Percentiles rank a stretch among this genome's conserved stretches.
Evolutionary conservation across 2,888 invertebrate genomes (phyloP).

Genomic region (Lutraria lutraria): DNA sequence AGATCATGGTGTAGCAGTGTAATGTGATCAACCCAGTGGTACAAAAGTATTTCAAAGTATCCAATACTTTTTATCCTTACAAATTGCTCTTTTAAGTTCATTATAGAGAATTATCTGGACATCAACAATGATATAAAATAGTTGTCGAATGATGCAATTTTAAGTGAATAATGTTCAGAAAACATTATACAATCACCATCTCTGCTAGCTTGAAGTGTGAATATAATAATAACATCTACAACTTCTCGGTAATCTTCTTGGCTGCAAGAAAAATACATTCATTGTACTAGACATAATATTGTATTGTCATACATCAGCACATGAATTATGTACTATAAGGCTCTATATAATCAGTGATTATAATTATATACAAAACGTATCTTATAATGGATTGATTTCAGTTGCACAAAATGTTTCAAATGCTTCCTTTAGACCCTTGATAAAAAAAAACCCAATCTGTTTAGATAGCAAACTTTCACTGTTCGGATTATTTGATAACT

Average conservation of each 20-base stretch:
- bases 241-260: neutral
- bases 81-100: neutral
- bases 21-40: neutral
- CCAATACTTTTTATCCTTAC: neutral
- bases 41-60: neutral
- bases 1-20: neutral
- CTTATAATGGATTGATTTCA: too few relatives aligned
- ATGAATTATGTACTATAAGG: too few relatives aligned
- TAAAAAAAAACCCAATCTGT: neutral
- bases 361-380: too few relatives aligned
- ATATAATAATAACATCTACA: neutral
- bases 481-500: neutral
- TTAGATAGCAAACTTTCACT: neutral
- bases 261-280: too few relatives aligned
- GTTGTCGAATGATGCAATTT: constrained; percentile 12
- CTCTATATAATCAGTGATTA: too few relatives aligned
- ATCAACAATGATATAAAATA: neutral
- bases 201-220: neutral
- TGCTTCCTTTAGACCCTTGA: neutral
- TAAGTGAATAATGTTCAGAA: neutral
- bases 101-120: constrained; percentile 11
- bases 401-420: neutral
- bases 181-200: neutral
- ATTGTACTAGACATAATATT: too few relatives aligned
- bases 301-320: too few relatives aligned